Percentiles rank a stretch among this genome's conserved stretches.
Evolutionary conservation across 2,113 vertebrate species (phyloP).

Genomic region (Sturnira hondurensis): DNA sequence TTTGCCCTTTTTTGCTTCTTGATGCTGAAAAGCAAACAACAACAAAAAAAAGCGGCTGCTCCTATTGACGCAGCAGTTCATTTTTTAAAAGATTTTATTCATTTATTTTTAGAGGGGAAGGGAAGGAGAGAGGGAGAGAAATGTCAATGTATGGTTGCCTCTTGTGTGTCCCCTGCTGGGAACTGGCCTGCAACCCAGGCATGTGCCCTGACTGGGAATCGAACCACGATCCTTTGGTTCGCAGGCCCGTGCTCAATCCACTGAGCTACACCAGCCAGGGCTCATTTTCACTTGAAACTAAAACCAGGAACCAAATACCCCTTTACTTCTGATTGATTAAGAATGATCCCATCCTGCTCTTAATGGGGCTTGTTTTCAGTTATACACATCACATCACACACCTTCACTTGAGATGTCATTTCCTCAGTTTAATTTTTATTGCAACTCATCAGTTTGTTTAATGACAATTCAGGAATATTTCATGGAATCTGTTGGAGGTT

Average conservation of each 20-base stretch:
- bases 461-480: background rate
- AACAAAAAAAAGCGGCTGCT: background rate
- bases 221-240: too few species aligned
- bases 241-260: too few species aligned
- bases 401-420: background rate
- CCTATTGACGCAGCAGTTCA: background rate
- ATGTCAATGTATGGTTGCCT: too few species aligned
- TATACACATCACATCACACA: background rate
- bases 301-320: background rate
- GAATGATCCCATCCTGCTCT: background rate
- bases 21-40: background rate
- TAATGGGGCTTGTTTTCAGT: background rate
- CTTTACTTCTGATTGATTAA: background rate
- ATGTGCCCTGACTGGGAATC: too few species aligned
- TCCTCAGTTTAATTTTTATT: background rate
- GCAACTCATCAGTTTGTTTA: background rate
- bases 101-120: too few species aligned
- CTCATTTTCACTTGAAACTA: background rate
- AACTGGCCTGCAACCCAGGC: too few species aligned
- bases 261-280: too few species aligned
- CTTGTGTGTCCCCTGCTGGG: too few species aligned
- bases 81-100: too few species aligned
- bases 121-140: too few species aligned
- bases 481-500: background rate
- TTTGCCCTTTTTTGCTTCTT: background rate